These are phyloP conservation scores for Paramormyrops kingsleyae DNA, from an alignment of 2,113 vertebrate genomes.

Conservation along the genomic window DNA sequence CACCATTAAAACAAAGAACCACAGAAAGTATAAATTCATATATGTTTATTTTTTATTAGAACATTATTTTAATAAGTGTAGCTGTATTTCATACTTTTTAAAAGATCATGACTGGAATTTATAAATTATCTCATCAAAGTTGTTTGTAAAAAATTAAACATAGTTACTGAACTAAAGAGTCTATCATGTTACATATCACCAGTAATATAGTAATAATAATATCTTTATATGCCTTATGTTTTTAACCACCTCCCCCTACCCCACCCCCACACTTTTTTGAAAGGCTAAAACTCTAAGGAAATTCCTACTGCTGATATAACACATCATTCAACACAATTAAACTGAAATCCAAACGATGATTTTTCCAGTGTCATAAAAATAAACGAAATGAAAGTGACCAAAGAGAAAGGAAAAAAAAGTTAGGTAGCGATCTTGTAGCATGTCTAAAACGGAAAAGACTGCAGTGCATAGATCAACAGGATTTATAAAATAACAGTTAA, in stretches of 20 bases:
- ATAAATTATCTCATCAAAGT: slow-evolving; percentile 79
- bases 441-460: slow-evolving; percentile 63
- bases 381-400: not conserved
- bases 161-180: slow-evolving; percentile 72
- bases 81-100: slow-evolving; percentile 65
- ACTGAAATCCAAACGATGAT: slow-evolving; percentile 37
- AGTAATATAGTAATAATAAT: slow-evolving; percentile 67
- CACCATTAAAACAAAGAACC: slow-evolving; percentile 15
- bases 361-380: slow-evolving; percentile 42
- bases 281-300: slow-evolving; percentile 54
- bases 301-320: slow-evolving; percentile 56
- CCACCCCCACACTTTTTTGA: slow-evolving; percentile 40
- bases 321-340: slow-evolving; percentile 53
- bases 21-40: slow-evolving; percentile 47
- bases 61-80: slow-evolving; percentile 67
- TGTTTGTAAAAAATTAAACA: slow-evolving; percentile 73
- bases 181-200: slow-evolving; percentile 66
- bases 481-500: slow-evolving; percentile 38
- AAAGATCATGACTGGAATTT: slow-evolving; percentile 71
- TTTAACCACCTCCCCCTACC: slow-evolving; percentile 4
- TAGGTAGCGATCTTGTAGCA: slow-evolving; percentile 45
- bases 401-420: not conserved
- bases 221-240: slow-evolving; percentile 33
- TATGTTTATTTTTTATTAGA: slow-evolving; percentile 72
- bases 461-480: slow-evolving; percentile 75